Conservation (phyloP, 2,113 vertebrate genomes). For the Paramormyrops kingsleyae region DNA sequence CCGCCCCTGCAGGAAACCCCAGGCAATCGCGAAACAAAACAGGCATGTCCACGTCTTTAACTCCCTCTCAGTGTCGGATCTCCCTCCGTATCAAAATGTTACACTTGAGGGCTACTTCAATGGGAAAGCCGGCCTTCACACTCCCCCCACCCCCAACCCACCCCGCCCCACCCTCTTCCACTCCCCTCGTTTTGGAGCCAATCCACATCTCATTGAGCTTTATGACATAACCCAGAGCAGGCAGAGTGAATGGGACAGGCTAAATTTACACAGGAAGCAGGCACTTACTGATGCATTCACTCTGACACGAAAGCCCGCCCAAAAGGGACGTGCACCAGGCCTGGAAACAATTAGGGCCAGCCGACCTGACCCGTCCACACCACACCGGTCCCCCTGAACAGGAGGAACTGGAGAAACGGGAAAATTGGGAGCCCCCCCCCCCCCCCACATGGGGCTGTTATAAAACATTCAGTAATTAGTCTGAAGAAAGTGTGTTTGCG, state of each 20-base stretch:
- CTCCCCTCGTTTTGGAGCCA: constrained; percentile 20
- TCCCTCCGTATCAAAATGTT: constrained; percentile 27
- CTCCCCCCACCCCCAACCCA: not conserved
- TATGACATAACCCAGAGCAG: constrained; percentile 80
- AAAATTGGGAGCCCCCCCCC: too few species aligned
- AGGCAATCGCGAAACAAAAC: constrained; percentile 37
- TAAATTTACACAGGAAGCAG: constrained; percentile 90
- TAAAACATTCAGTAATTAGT: constrained; percentile 81
- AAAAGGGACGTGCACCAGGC: constrained; percentile 67
- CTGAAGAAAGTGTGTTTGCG: constrained; percentile 53
- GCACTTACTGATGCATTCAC: constrained; percentile 83
- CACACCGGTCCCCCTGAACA: constrained; percentile 80
- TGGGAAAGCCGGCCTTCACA: not conserved
- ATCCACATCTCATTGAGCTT: constrained; percentile 30
- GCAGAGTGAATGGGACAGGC: constrained; percentile 73
- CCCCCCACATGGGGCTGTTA: constrained; percentile 55
- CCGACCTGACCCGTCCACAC: constrained; percentile 92
- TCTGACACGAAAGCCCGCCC: constrained; percentile 42
- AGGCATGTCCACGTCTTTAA: constrained; percentile 26
- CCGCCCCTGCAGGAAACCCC: constrained; percentile 34
- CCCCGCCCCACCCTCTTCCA: not conserved
- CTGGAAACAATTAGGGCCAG: constrained; percentile 92
- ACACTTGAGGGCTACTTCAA: constrained; percentile 26
- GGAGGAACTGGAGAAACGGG: constrained; percentile 51
- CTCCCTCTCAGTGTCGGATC: constrained; percentile 32